phyloP scores from a whole-genome alignment of 1,140 invertebrate species.

The Sycobia sp. region DNA sequence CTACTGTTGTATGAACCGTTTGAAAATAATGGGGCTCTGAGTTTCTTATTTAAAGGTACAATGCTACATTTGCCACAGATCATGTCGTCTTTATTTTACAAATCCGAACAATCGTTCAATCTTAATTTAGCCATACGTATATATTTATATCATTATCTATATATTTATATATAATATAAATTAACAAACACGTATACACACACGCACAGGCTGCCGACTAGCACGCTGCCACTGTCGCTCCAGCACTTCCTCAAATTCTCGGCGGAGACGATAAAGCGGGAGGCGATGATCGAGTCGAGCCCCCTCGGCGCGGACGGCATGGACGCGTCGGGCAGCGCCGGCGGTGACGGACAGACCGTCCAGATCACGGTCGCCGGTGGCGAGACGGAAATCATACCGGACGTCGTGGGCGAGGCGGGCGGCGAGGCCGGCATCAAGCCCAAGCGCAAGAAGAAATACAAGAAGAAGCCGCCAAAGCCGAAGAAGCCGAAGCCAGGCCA shows the following conservation, averaged over 20 bases:
- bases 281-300: slow-evolving; percentile 61
- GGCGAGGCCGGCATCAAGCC: slow-evolving; percentile 59
- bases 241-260: slow-evolving; percentile 69
- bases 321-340: slow-evolving; percentile 51
- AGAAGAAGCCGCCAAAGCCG: slow-evolving; percentile 78
- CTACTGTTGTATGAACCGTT: no score
- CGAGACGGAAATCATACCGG: slow-evolving; percentile 61
- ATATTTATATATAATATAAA: no score
- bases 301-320: slow-evolving; percentile 57
- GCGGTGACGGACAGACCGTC: slow-evolving; percentile 51
- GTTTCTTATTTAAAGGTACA: no score
- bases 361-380: slow-evolving; percentile 57
- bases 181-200: no score
- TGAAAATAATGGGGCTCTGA: no score
- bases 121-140: no score
- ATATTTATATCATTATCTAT: no score
- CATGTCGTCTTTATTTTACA: no score
- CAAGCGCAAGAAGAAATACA: slow-evolving; percentile 79
- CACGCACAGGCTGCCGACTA: slow-evolving; percentile 66
- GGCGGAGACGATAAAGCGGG: slow-evolving; percentile 63
- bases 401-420: slow-evolving; percentile 55
- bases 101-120: no score
- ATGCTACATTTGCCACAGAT: no score
- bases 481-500: slow-evolving; percentile 74
- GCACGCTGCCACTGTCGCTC: slow-evolving; percentile 58